phyloP scores from a whole-genome alignment of 2,113 vertebrate species.

The Istiophorus platypterus region DNA sequence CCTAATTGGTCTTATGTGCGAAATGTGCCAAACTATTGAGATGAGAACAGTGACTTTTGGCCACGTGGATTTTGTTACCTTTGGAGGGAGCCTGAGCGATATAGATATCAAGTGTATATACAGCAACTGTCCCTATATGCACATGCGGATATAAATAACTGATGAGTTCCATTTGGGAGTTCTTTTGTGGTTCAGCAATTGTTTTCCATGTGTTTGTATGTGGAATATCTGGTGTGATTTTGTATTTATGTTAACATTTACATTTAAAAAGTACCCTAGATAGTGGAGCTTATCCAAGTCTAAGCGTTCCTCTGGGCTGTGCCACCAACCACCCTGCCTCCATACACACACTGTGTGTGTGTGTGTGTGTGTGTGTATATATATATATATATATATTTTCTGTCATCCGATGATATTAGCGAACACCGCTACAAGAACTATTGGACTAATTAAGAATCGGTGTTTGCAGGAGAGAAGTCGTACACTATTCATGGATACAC shows the following conservation, averaged over 20 bases:
- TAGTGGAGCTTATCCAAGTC: background rate
- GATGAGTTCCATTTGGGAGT: conserved; percentile 25
- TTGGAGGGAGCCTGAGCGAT: too few relatives aligned
- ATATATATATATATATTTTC: too few relatives aligned
- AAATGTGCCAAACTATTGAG: too few relatives aligned
- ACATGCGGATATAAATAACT: conserved; percentile 39
- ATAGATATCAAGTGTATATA: conserved; percentile 15
- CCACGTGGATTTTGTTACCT: background rate
- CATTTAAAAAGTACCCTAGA: background rate
- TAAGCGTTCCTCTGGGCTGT: background rate
- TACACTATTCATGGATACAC: background rate
- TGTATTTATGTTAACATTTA: conserved; percentile 17
- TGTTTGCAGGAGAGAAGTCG: background rate
- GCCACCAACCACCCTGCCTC: background rate
- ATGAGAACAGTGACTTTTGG: background rate
- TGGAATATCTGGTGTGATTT: background rate
- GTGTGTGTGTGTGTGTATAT: too few relatives aligned
- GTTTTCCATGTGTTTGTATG: background rate
- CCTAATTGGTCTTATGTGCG: too few relatives aligned
- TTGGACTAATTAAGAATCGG: conserved; percentile 9
- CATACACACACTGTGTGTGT: background rate
- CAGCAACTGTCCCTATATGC: background rate
- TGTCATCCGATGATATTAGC: conserved; percentile 1
- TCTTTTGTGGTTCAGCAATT: background rate
- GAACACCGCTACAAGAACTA: background rate